Percentiles rank a stretch among this genome's conserved stretches.
Conservation (phyloP, 2,888 invertebrate genomes). For the Gandaritis pyraliata region DNA sequence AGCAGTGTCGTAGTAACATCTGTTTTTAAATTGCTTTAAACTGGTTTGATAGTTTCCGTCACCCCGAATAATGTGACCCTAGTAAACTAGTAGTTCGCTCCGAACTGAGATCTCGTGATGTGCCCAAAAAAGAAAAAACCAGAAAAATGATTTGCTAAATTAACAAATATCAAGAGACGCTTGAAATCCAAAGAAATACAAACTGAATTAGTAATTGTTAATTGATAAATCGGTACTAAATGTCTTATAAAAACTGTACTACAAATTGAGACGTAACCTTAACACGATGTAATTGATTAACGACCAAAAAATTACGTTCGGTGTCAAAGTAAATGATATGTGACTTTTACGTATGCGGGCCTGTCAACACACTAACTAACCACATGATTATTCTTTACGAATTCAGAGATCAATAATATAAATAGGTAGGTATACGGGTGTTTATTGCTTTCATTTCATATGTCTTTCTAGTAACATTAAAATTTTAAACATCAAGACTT, state of each 20-base stretch:
- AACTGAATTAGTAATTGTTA: background rate
- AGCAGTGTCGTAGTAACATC: slow-evolving; percentile 41
- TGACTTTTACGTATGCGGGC: slow-evolving; percentile 76
- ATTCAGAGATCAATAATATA: slow-evolving; percentile 65
- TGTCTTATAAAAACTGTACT: slow-evolving; percentile 15
- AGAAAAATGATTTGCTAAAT: too few relatives aligned
- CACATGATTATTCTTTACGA: slow-evolving; percentile 60
- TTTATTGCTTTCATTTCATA: slow-evolving; percentile 43
- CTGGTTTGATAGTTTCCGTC: slow-evolving; percentile 35
- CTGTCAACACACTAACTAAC: slow-evolving; percentile 54
- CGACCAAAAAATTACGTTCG: slow-evolving; percentile 66
- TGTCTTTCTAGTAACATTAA: background rate
- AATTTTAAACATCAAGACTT: background rate
- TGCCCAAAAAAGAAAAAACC: too few relatives aligned
- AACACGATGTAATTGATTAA: slow-evolving; percentile 70
- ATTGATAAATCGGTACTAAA: slow-evolving; percentile 17
- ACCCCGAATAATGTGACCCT: slow-evolving; percentile 31
- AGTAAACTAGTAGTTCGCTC: too few relatives aligned
- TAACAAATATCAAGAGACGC: background rate
- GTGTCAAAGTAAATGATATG: slow-evolving; percentile 80
- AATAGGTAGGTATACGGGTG: slow-evolving; percentile 66
- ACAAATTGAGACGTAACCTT: slow-evolving; percentile 70
- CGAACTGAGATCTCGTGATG: too few relatives aligned
- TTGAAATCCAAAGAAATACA: background rate
- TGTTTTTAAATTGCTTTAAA: slow-evolving; percentile 41